These are phyloP conservation scores for Cryptocheilus praepositus DNA, from an alignment of 2,888 invertebrate genomes.

Conservation along the genomic window DNA sequence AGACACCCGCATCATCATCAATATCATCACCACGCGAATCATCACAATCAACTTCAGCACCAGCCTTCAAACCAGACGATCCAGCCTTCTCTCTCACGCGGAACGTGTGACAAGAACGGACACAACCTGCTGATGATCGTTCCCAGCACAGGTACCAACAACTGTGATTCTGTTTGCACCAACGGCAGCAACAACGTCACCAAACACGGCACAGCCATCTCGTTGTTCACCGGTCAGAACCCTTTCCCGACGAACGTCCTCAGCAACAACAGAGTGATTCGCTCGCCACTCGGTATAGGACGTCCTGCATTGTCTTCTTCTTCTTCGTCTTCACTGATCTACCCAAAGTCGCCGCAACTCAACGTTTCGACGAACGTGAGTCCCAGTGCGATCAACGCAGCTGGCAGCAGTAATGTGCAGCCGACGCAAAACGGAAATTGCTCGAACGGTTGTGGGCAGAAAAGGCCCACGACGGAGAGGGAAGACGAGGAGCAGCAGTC, in stretches of 20 bases:
- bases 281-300: conserved; percentile 23
- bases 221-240: conserved; percentile 13
- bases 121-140: conserved; percentile 84
- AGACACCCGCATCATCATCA: conserved; percentile 34
- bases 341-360: conserved; percentile 47
- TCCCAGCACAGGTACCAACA: conserved; percentile 64
- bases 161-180: conserved; percentile 18
- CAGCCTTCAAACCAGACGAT: no score
- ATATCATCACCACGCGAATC: background rate
- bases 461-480: conserved; percentile 55
- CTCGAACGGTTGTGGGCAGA: conserved; percentile 38
- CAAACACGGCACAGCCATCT: conserved; percentile 7
- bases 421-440: conserved; percentile 23
- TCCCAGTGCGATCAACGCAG: conserved; percentile 28
- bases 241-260: background rate
- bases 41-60: no score
- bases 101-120: conserved; percentile 79
- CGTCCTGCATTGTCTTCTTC: conserved; percentile 10
- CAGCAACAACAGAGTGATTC: conserved; percentile 39
- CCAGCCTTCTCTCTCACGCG: no score
- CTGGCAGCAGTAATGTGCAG: conserved; percentile 18
- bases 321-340: conserved; percentile 7
- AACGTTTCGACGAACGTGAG: conserved; percentile 27
- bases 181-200: conserved; percentile 19
- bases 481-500: conserved; percentile 51